These are phyloP conservation scores for Chironomus tepperi DNA, from an alignment of 1,140 invertebrate species.

Conservation along the genomic window DNA sequence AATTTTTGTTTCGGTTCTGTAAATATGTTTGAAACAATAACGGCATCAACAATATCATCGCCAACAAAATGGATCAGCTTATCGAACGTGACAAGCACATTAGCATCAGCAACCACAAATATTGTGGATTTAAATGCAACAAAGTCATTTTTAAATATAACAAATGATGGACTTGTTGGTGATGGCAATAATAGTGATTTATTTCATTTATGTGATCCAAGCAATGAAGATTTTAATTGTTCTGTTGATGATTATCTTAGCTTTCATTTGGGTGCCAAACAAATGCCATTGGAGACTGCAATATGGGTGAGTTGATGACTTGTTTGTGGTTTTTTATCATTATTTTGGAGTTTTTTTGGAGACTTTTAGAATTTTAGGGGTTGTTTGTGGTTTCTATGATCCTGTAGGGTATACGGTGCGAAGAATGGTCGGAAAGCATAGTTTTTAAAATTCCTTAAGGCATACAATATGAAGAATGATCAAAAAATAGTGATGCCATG, in stretches of 20 bases:
- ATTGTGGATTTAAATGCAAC: neutral
- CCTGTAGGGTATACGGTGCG: too few species aligned
- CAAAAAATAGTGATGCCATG: too few species aligned
- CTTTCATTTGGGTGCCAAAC: constrained; percentile 43
- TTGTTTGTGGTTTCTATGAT: too few species aligned
- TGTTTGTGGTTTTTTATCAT: too few species aligned
- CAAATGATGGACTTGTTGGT: neutral
- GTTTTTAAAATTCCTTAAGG: too few species aligned
- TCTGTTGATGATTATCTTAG: constrained; percentile 43
- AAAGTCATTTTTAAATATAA: neutral
- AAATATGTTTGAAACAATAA: constrained; percentile 23
- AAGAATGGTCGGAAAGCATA: too few species aligned
- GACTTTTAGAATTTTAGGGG: too few species aligned
- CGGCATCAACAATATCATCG: neutral
- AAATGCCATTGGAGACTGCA: constrained; percentile 42
- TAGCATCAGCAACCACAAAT: neutral
- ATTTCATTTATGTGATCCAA: constrained; percentile 26
- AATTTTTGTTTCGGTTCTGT: too few species aligned
- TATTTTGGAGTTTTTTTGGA: too few species aligned
- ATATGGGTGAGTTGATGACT: constrained; percentile 34
- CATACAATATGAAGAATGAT: too few species aligned
- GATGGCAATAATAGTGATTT: neutral
- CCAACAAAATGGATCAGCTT: neutral
- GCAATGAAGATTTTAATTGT: constrained; percentile 42
- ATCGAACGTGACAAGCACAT: neutral